phyloP scores from a whole-genome alignment of 2,888 invertebrate species.

The Eupithecia abbreviata region DNA sequence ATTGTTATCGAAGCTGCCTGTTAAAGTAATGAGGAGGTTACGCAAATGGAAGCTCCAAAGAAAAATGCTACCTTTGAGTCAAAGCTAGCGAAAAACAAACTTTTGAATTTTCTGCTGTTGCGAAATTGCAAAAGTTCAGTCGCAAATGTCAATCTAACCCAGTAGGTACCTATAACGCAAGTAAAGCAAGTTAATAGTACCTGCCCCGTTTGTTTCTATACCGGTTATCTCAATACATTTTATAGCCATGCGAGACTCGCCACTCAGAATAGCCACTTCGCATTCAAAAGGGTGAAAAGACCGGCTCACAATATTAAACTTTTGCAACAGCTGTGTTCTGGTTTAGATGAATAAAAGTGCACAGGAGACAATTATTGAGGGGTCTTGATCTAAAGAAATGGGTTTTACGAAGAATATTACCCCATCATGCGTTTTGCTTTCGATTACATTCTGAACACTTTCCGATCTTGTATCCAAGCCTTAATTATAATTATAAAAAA shows the following conservation, averaged over 20 bases:
- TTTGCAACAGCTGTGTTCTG: slow-evolving; percentile 33
- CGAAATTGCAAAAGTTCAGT: slow-evolving; percentile 26
- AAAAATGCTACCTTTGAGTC: slow-evolving; percentile 26
- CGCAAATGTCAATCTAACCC: slow-evolving; percentile 18
- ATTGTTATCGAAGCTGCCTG: neutral
- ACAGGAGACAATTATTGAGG: slow-evolving; percentile 22
- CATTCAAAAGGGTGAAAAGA: slow-evolving; percentile 32
- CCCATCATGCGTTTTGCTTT: neutral
- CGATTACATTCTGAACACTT: neutral
- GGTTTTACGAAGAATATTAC: slow-evolving; percentile 10
- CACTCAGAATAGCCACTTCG: slow-evolving; percentile 22
- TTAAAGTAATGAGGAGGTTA: slow-evolving; percentile 21
- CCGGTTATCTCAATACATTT: slow-evolving; percentile 31
- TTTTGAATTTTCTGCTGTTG: slow-evolving; percentile 12
- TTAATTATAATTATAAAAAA: neutral
- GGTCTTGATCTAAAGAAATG: slow-evolving; percentile 16
- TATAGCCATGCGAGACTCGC: slow-evolving; percentile 19
- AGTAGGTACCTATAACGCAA: slow-evolving; percentile 12
- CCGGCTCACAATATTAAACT: slow-evolving; percentile 28
- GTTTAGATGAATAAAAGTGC: slow-evolving; percentile 32
- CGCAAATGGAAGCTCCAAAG: slow-evolving; percentile 17
- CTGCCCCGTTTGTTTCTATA: slow-evolving; percentile 31
- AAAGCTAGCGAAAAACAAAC: slow-evolving; percentile 19
- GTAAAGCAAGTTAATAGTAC: slow-evolving; percentile 24
- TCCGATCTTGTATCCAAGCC: neutral